A percentile compares a stretch with the other conserved stretches of the same genome.
These are phyloP conservation scores for Eledone cirrhosa DNA, from an alignment of 2,888 invertebrate genomes.

Conservation along the genomic window DNA sequence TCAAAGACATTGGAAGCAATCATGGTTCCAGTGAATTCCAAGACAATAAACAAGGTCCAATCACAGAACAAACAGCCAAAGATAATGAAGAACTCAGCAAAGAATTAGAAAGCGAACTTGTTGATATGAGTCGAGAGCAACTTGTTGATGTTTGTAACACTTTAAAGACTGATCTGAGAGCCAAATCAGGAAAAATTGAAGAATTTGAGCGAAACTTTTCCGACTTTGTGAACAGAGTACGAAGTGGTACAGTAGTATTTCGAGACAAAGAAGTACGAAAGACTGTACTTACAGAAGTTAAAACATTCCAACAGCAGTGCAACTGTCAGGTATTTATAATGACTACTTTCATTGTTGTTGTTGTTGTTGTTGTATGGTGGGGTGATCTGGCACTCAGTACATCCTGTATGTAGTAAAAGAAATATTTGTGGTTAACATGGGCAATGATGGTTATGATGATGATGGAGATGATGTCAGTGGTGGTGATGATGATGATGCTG, in stretches of 20 bases:
- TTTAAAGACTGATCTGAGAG: slow-evolving; percentile 44
- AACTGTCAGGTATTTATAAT: background rate
- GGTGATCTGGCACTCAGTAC: too few relatives aligned
- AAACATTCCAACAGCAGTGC: slow-evolving; percentile 21
- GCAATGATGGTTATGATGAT: too few relatives aligned
- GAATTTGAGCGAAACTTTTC: slow-evolving; percentile 53
- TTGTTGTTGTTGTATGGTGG: background rate
- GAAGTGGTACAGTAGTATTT: background rate
- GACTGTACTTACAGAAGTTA: slow-evolving; percentile 7
- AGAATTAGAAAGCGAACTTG: too few relatives aligned
- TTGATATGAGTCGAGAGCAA: too few relatives aligned
- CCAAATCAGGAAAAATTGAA: slow-evolving; percentile 47
- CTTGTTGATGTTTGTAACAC: background rate
- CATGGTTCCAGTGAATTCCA: background rate
- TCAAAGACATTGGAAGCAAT: background rate
- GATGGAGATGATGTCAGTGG: too few relatives aligned
- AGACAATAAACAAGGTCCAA: background rate
- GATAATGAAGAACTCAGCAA: too few relatives aligned
- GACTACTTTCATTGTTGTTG: background rate
- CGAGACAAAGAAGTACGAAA: slow-evolving; percentile 21
- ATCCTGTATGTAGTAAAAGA: too few relatives aligned
- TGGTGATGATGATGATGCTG: too few relatives aligned
- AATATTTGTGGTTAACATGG: too few relatives aligned
- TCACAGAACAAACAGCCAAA: too few relatives aligned
- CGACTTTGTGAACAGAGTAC: slow-evolving; percentile 26